These are phyloP conservation scores for Tubulanus polymorphus DNA, from an alignment of 2,888 invertebrate species.

Conservation along the genomic window DNA sequence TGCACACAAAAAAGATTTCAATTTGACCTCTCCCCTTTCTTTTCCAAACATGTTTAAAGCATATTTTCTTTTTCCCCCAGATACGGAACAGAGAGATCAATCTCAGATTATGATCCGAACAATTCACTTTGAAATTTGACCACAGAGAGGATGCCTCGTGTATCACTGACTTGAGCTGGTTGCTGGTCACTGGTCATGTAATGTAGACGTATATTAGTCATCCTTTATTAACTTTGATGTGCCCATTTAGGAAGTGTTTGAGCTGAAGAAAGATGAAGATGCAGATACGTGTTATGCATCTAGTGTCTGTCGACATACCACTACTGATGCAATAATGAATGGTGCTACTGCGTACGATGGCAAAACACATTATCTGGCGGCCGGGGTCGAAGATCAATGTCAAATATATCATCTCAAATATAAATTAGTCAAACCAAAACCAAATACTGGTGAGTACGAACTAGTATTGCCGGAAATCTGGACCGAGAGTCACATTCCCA, in stretches of 20 bases:
- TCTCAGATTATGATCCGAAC: too few relatives aligned
- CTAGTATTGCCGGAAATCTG: too few relatives aligned
- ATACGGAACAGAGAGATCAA: too few relatives aligned
- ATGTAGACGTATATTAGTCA: not conserved
- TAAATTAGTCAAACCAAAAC: slow-evolving; percentile 38
- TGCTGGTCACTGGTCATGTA: too few relatives aligned
- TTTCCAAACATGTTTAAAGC: too few relatives aligned
- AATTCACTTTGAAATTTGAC: not conserved
- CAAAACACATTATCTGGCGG: slow-evolving; percentile 74
- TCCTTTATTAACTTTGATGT: too few relatives aligned
- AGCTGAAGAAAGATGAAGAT: slow-evolving; percentile 71
- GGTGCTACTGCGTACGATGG: slow-evolving; percentile 69
- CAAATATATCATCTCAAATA: slow-evolving; percentile 41
- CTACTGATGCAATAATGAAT: slow-evolving; percentile 80
- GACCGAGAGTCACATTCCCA: too few relatives aligned
- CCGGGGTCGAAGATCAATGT: slow-evolving; percentile 82
- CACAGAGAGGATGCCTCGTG: not conserved
- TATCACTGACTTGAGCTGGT: too few relatives aligned
- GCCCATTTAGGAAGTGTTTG: slow-evolving; percentile 86
- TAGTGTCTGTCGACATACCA: slow-evolving; percentile 84
- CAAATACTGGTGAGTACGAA: slow-evolving; percentile 18
- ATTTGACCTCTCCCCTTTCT: too few relatives aligned
- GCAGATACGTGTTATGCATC: slow-evolving; percentile 78
- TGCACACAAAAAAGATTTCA: too few relatives aligned
- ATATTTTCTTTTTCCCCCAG: too few relatives aligned